Base-by-base conservation (phyloP, 2,113 vertebrate species). In the Brachyistius frenatus region DNA sequence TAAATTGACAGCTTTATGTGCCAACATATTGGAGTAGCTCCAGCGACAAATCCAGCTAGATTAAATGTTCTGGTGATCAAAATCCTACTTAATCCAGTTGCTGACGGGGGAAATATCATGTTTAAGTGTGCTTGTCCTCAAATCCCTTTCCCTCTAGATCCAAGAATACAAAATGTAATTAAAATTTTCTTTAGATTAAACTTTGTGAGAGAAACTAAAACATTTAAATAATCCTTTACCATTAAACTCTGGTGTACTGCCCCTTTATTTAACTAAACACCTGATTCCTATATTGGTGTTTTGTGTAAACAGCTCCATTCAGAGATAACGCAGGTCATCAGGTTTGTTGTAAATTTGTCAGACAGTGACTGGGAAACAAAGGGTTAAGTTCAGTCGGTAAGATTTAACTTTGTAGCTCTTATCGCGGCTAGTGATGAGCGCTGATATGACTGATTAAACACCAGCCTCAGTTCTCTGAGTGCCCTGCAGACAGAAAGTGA, bases 361-460 rank as follows among this genome's bases (percentile, higher is more conserved):
- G 10, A 1, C 8, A 1, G 52, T 35, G 49, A 63, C 70, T 11
- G 32, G 3, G 36, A 73, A 54, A 47, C 10, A 39, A 30, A 37
- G 47, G 44, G 61, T 54, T 60, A 63, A 69, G 15, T 5, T n/a
- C 68, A 69, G 63, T 74, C 7, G 23, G 46, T 63, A 53, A 39
- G 41, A 75, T 80, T 76, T 50, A 32, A 49, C 67, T 64, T 36
- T 61, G 37, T 15, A 49, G 37, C 0, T 60, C 63, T 88, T 75
- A 83, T 83, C 83, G 53, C 44, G 3, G 31, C 76, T 64, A 70
- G 73, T 55, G 66, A 78, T 50, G 23, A 69, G 58, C 33, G 73
- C 70, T 55, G 54, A 52, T 65, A 65, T n/a, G 33, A 23, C 31
- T 53, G 44, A 74, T 62, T 64, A 60, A 66, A 82, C 71, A 44